These are phyloP conservation scores for Prunella himalayana DNA, from an alignment of 2,113 vertebrate species.

Conservation along the genomic window DNA sequence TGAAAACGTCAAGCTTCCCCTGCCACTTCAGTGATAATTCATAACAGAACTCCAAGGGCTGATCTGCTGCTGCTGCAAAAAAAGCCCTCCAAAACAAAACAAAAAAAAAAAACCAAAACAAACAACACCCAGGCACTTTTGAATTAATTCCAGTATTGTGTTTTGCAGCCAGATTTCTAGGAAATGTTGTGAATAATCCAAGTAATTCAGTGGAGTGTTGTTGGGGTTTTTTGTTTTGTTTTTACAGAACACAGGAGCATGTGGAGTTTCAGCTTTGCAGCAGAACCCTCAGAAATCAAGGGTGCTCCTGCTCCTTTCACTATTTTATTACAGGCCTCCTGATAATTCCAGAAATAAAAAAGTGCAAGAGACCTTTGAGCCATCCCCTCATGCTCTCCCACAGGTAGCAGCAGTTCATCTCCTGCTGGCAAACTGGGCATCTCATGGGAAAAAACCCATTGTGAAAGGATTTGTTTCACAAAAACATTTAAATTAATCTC, in stretches of 20 bases:
- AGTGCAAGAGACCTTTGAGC: neutral
- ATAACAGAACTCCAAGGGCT: slow-evolving; percentile 26
- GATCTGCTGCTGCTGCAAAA: neutral
- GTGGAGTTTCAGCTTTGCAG: neutral
- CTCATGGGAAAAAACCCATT: neutral
- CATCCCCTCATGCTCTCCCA: neutral
- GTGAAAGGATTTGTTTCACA: neutral
- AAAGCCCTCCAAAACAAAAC: neutral
- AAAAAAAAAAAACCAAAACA: neutral
- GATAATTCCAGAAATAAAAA: neutral
- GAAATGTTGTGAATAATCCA: slow-evolving; percentile 55
- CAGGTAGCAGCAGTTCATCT: neutral
- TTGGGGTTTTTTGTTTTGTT: neutral
- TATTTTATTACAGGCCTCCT: neutral
- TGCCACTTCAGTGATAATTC: slow-evolving; percentile 37
- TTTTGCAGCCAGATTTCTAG: slow-evolving; percentile 64
- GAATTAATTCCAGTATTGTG: slow-evolving; percentile 63
- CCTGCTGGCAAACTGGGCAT: neutral
- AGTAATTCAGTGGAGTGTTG: slow-evolving; percentile 36
- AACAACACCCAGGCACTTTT: slow-evolving; percentile 20
- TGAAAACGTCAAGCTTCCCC: neutral
- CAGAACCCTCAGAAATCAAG: neutral
- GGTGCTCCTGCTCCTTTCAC: neutral
- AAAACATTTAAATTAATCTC: neutral
- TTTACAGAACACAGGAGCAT: neutral